Conservation (phyloP, 2,888 invertebrate genomes). For the Pherbina coryleti region DNA sequence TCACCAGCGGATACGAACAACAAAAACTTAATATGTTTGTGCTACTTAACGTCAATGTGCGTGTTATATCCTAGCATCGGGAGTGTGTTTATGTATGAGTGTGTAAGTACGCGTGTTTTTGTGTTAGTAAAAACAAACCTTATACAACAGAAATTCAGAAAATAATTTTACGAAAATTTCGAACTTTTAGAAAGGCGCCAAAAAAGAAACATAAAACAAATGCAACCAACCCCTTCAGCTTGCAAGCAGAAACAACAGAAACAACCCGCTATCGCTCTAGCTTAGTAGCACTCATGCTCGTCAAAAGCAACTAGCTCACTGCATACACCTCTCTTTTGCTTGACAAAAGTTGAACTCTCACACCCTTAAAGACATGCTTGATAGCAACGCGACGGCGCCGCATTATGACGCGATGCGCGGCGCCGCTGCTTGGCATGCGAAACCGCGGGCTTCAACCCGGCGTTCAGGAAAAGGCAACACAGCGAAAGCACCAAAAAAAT, state of each 20-base stretch:
- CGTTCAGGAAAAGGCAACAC: constrained; percentile 52
- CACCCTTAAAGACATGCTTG: not conserved
- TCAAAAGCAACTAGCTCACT: not conserved
- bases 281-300: not conserved
- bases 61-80: too few relatives aligned
- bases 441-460: constrained; percentile 65
- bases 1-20: not conserved
- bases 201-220: not conserved
- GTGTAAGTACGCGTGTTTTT: not conserved
- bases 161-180: not conserved
- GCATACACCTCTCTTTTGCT: too few relatives aligned
- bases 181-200: not conserved
- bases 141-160: not conserved
- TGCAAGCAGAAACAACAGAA: too few relatives aligned
- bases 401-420: constrained; percentile 10
- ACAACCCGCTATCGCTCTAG: constrained; percentile 45
- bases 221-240: too few relatives aligned
- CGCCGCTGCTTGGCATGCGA: constrained; percentile 52
- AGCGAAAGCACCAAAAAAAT: not conserved
- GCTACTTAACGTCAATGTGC: not conserved
- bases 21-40: constrained; percentile 11
- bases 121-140: not conserved
- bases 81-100: not conserved
- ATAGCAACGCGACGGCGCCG: constrained; percentile 29
- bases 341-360: too few relatives aligned